Evolutionary conservation across 2,797 vertebrate species (phyloP), one percentile per base, ranked within the genome.

Genomic region (Rhabdomys pumilio): DNA sequence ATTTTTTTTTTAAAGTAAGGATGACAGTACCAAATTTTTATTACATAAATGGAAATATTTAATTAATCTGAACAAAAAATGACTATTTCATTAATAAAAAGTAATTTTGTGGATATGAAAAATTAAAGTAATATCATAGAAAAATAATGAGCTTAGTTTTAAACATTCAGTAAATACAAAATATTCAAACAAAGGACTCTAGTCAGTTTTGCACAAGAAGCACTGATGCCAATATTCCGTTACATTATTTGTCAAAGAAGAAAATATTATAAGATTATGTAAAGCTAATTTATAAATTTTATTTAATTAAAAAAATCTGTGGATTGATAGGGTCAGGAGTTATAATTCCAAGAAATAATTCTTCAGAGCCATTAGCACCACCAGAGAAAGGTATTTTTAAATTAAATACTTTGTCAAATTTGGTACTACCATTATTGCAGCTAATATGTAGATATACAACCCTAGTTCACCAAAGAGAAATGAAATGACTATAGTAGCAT

Each of bases 181-280:
- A 41, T 90, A 75, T 79, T 95, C 19, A 86, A 95, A 83, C 72
- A 91, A 82, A 65, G 29, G 15, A 2, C 38, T 88, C 4, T 7
- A 61, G 19, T 77, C 13, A 79, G 15, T 41, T 6, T 84, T 95
- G 14, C 13, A 38, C 34, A 77, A 90, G n/a, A 83, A 5, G 38
- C 13, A 79, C 47, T 82, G 7, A 34, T 65, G 29, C 53, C 57
- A 8, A 4, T 44, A 53, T 15, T 87, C 19, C 3, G 77, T 63
- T 90, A 20, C 2, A 15, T 91, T 63, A 65, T 50, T 90, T 63
- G 26, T 80, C 92, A 69, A 59, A 79, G 65, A 22, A 34, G 80
- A 59, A 73, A 75, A 73, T 57, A 24, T 9, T 29, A 11, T 41
- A 87, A 88, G 10, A 84, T 80, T 85, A 69, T 41, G 6, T 90